Evolutionary conservation across 2,888 invertebrate species (phyloP).

Genomic region (Sarcophaga subvicina): DNA sequence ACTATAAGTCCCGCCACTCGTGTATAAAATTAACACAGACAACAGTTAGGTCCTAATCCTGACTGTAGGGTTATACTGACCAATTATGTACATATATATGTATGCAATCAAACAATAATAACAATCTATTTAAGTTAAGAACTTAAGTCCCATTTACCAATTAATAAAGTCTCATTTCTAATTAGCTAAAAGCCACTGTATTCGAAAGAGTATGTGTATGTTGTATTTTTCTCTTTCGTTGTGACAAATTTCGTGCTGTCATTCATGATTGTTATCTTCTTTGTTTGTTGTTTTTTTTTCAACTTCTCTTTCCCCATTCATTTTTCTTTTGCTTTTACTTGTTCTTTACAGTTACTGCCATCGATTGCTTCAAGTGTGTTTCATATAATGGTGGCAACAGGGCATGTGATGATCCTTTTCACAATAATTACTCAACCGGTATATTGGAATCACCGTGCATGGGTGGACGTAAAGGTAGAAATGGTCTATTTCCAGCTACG

Average conservation of each 20-base stretch:
- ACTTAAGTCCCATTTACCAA: no score
- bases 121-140: no score
- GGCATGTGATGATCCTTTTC: constrained; percentile 97
- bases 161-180: not conserved
- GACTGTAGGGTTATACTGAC: no score
- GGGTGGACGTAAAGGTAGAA: constrained; percentile 95
- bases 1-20: no score
- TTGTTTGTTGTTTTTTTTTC: not conserved
- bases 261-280: not conserved
- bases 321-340: not conserved
- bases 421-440: constrained; percentile 93
- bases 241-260: constrained; percentile 20
- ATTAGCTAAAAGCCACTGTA: not conserved
- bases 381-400: constrained; percentile 93
- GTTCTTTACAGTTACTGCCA: constrained; percentile 83
- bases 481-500: constrained; percentile 97
- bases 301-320: not conserved
- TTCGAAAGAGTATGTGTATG: not conserved
- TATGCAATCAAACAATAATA: no score
- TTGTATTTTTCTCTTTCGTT: not conserved
- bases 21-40: no score
- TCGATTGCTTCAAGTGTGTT: constrained; percentile 98
- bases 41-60: no score
- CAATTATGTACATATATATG: no score
- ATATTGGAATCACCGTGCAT: constrained; percentile 95